Conservation (phyloP, 2,888 invertebrate genomes). For the Drosophila stalkeri region DNA sequence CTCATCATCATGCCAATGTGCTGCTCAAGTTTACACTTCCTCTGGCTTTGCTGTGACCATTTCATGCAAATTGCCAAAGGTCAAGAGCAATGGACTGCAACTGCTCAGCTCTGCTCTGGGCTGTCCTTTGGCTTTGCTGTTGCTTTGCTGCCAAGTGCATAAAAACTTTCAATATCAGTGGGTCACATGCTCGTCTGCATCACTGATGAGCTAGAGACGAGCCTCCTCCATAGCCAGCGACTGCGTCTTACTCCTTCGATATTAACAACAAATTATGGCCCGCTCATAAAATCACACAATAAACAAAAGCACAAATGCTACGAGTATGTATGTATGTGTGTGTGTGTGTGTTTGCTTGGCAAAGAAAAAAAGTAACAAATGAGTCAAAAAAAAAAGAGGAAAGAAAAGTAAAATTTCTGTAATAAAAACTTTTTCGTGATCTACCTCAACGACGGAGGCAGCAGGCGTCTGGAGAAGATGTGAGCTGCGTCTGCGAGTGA, state of each 20-base stretch:
- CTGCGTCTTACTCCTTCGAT: slow-evolving; percentile 56
- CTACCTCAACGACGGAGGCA: slow-evolving; percentile 75
- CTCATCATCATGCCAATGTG: slow-evolving; percentile 17
- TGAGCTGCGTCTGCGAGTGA: slow-evolving; percentile 43
- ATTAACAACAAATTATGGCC: slow-evolving; percentile 80
- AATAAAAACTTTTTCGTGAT: slow-evolving; percentile 80
- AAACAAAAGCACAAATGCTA: slow-evolving; percentile 62
- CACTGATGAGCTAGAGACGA: slow-evolving; percentile 73
- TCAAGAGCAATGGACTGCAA: slow-evolving; percentile 72
- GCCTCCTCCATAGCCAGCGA: slow-evolving; percentile 43
- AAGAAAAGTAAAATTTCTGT: slow-evolving; percentile 67
- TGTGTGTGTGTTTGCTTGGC: slow-evolving; percentile 21
- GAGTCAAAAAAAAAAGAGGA: slow-evolving; percentile 34
- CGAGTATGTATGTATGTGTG: slow-evolving; percentile 24
- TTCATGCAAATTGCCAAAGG: slow-evolving; percentile 75
- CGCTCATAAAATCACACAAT: slow-evolving; percentile 77
- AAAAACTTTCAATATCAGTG: slow-evolving; percentile 80
- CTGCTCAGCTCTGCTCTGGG: slow-evolving; percentile 18
- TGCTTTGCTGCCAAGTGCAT: slow-evolving; percentile 63
- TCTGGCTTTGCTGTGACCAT: neutral
- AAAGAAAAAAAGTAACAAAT: slow-evolving; percentile 54
- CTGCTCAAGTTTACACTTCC: neutral
- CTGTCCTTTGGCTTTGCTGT: neutral
- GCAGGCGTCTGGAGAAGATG: slow-evolving; percentile 42
- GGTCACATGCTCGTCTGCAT: slow-evolving; percentile 81